Percentiles rank a stretch among this genome's conserved stretches.
phyloP scores from a whole-genome alignment of 2,797 vertebrate species.

The Adrianichthys oophorus region DNA sequence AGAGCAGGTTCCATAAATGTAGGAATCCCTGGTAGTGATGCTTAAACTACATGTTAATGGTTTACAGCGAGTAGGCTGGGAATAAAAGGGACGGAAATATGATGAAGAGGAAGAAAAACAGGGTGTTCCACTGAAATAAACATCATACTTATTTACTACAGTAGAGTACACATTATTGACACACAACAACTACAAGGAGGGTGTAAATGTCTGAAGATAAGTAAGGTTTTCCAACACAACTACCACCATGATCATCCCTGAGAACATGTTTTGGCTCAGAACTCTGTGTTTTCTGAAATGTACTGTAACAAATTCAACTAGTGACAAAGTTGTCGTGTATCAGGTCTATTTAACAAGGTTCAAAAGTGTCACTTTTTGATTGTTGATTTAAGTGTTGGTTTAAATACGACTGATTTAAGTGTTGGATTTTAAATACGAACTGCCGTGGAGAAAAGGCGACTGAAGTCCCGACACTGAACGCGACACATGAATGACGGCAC shows the following conservation, averaged over 20 bases:
- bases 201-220: constrained; percentile 47
- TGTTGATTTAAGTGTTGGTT: no score
- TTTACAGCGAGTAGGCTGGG: constrained; percentile 30
- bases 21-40: constrained; percentile 35
- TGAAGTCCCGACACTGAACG: neutral
- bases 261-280: constrained; percentile 80
- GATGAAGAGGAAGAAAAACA: constrained; percentile 21
- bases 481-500: constrained; percentile 37
- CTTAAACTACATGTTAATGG: constrained; percentile 44
- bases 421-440: constrained; percentile 3
- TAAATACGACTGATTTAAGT: neutral
- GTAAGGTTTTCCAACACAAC: constrained; percentile 40
- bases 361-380: neutral
- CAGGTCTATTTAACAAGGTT: constrained; percentile 17
- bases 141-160: constrained; percentile 66
- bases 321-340: constrained; percentile 25
- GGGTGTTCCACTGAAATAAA: constrained; percentile 54
- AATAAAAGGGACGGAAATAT: constrained; percentile 17
- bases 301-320: constrained; percentile 41
- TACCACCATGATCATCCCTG: constrained; percentile 74
- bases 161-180: constrained; percentile 66
- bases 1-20: constrained; percentile 36
- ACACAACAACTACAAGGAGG: constrained; percentile 50
- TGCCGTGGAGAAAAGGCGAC: constrained; percentile 24
- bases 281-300: constrained; percentile 65